A percentile compares a stretch with the other conserved stretches of the same genome.
Evolutionary conservation across 1,140 invertebrate species (phyloP).

Genomic region (Cylas formicarius): DNA sequence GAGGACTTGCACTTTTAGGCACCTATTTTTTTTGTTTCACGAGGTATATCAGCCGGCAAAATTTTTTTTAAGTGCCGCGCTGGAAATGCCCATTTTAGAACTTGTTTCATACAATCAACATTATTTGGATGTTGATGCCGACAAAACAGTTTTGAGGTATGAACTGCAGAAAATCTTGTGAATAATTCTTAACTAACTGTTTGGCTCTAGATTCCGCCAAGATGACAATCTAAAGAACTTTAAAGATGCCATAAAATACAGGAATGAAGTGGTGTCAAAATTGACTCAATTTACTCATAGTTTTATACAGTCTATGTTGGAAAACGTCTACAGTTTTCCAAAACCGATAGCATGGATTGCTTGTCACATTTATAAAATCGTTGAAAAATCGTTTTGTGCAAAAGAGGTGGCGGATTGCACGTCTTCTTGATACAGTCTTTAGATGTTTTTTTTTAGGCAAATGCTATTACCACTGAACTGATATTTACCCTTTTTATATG

Average conservation of each 20-base stretch:
- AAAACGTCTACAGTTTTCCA: slow-evolving; percentile 89
- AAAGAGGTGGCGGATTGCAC: slow-evolving; percentile 50
- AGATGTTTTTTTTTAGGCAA: slow-evolving; percentile 46
- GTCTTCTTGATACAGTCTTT: not conserved
- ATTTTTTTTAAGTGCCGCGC: slow-evolving; percentile 85
- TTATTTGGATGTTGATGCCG: slow-evolving; percentile 87
- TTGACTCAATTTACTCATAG: slow-evolving; percentile 70
- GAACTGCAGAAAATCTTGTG: slow-evolving; percentile 10
- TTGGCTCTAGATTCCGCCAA: slow-evolving; percentile 25
- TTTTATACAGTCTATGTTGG: slow-evolving; percentile 78
- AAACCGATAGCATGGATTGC: slow-evolving; percentile 71
- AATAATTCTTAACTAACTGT: slow-evolving; percentile 2
- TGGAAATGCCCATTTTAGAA: slow-evolving; percentile 86
- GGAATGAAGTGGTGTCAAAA: slow-evolving; percentile 71
- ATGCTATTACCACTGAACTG: slow-evolving; percentile 83
- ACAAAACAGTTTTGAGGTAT: slow-evolving; percentile 66
- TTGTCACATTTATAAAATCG: slow-evolving; percentile 64
- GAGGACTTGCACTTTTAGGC: slow-evolving; percentile 80
- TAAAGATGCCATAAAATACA: slow-evolving; percentile 47
- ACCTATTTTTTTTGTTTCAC: slow-evolving; percentile 82
- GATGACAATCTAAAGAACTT: slow-evolving; percentile 25
- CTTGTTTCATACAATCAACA: slow-evolving; percentile 90
- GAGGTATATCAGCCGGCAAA: slow-evolving; percentile 87
- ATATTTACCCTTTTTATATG: slow-evolving; percentile 94
- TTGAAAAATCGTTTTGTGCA: slow-evolving; percentile 53